Percentiles rank a stretch among this genome's conserved stretches.
These are phyloP conservation scores for Galerucella calmariensis DNA, from an alignment of 2,888 invertebrate species.

Conservation along the genomic window DNA sequence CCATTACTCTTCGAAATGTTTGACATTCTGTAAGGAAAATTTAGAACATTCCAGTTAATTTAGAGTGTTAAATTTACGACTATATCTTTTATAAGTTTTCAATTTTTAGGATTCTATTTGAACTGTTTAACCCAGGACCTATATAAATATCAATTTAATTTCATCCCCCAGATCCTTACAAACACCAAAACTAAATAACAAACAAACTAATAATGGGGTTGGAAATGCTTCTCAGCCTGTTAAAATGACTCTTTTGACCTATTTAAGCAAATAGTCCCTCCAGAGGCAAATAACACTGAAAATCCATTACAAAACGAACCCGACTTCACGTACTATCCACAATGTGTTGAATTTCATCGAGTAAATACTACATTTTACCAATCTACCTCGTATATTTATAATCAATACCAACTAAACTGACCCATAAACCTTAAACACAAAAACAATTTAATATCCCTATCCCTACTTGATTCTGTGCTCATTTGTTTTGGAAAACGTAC, in stretches of 20 bases:
- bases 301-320: conserved; percentile 33
- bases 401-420: not conserved
- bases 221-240: conserved; percentile 23
- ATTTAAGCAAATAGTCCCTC: conserved; percentile 41
- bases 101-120: not conserved
- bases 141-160: conserved; percentile 26
- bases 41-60: conserved; percentile 9
- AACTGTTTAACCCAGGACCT: not conserved
- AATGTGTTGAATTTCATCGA: conserved; percentile 7
- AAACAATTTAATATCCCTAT: not conserved
- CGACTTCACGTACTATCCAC: not conserved
- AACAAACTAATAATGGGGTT: conserved; percentile 39
- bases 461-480: conserved; percentile 1
- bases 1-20: conserved; percentile 32
- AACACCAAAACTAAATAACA: conserved; percentile 33
- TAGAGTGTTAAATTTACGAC: not conserved
- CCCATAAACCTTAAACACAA: not conserved
- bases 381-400: too few species aligned
- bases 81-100: not conserved
- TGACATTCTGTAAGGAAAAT: conserved; percentile 24
- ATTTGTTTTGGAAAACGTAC: conserved; percentile 5
- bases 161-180: conserved; percentile 15
- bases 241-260: conserved; percentile 37
- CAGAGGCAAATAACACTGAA: conserved; percentile 35
- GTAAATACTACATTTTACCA: not conserved